Conservation (phyloP, 2,888 invertebrate species). For the Drosophila meridionalis region DNA sequence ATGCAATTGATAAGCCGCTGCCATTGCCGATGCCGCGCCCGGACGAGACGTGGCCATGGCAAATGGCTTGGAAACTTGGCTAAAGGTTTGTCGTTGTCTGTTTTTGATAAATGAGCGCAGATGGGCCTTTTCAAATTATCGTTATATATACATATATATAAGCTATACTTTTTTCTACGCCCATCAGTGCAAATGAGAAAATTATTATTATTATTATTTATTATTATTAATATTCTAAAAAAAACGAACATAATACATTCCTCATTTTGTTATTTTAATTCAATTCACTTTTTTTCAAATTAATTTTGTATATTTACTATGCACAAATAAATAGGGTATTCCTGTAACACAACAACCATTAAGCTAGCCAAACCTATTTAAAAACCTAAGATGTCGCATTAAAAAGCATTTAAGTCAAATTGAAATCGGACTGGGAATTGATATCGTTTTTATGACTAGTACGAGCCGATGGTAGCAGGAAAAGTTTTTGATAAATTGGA, state of each 20-base stretch:
- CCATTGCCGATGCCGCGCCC: slow-evolving; percentile 20
- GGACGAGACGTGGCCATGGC: slow-evolving; percentile 55
- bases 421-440: background rate
- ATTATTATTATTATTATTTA: too few species aligned
- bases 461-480: background rate
- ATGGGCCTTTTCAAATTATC: slow-evolving; percentile 45
- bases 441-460: slow-evolving; percentile 7
- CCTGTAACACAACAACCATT: background rate
- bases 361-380: background rate
- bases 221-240: background rate
- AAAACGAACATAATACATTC: too few species aligned
- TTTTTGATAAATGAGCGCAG: slow-evolving; percentile 66
- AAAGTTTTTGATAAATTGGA: background rate
- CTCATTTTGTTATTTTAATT: too few species aligned
- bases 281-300: too few species aligned
- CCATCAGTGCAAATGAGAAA: slow-evolving; percentile 22
- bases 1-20: slow-evolving; percentile 68
- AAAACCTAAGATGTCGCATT: slow-evolving; percentile 1
- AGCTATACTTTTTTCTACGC: slow-evolving; percentile 8
- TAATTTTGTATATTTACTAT: too few species aligned
- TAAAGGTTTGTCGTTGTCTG: slow-evolving; percentile 55
- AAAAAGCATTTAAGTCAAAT: slow-evolving; percentile 13
- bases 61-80: slow-evolving; percentile 69
- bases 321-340: slow-evolving; percentile 4
- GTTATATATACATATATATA: slow-evolving; percentile 9